These are phyloP conservation scores for Megalopta genalis DNA, from an alignment of 1,140 invertebrate species.

Conservation along the genomic window DNA sequence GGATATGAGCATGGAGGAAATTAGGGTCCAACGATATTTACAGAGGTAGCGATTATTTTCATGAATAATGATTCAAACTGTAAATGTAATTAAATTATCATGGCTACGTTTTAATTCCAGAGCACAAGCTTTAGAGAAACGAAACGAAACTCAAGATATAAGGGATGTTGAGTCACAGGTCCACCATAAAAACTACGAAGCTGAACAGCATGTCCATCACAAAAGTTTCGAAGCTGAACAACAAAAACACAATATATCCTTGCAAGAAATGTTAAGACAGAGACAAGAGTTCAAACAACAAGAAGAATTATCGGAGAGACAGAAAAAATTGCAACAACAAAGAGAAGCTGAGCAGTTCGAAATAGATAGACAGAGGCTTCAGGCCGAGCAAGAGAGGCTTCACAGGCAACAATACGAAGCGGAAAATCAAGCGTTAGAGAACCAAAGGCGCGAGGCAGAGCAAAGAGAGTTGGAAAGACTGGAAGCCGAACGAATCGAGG, in stretches of 20 bases:
- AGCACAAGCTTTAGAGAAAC: conserved; percentile 37
- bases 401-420: conserved; percentile 56
- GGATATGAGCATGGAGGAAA: conserved; percentile 86
- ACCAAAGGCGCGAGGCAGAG: conserved; percentile 63
- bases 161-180: conserved; percentile 39
- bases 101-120: conserved; percentile 6
- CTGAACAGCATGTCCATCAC: conserved; percentile 56
- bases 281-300: conserved; percentile 58
- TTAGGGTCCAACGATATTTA: conserved; percentile 77
- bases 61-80: background rate
- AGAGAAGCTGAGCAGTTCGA: conserved; percentile 62
- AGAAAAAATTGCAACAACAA: conserved; percentile 61
- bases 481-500: conserved; percentile 60
- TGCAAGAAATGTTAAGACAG: conserved; percentile 60
- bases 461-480: conserved; percentile 58
- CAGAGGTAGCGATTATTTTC: conserved; percentile 58
- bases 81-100: background rate
- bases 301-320: conserved; percentile 60
- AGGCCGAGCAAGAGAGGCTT: conserved; percentile 53
- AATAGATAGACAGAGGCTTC: conserved; percentile 65
- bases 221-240: conserved; percentile 66
- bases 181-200: conserved; percentile 63
- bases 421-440: conserved; percentile 57
- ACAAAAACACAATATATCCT: conserved; percentile 55
- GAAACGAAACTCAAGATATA: conserved; percentile 30